Conservation (phyloP, 2,888 invertebrate genomes). For the Eupelmus urozonus region DNA sequence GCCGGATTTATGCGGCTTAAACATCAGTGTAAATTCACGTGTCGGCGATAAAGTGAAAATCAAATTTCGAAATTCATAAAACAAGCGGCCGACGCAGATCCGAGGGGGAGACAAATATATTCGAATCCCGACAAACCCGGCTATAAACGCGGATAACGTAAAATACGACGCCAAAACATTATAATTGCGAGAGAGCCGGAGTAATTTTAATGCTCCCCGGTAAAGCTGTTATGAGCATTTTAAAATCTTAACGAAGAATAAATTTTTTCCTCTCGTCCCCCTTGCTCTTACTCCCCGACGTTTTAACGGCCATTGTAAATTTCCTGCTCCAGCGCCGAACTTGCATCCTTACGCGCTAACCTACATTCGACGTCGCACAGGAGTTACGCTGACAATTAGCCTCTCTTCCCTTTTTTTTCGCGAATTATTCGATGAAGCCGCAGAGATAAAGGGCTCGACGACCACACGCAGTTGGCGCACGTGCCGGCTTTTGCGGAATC, state of each 20-base stretch:
- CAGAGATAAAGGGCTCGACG: slow-evolving; percentile 40
- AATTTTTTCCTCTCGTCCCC: slow-evolving; percentile 45
- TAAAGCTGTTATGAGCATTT: slow-evolving; percentile 56
- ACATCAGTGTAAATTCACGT: neutral
- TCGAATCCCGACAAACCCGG: slow-evolving; percentile 23
- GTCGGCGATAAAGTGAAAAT: slow-evolving; percentile 6
- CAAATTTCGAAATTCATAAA: slow-evolving; percentile 22
- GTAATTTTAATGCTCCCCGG: slow-evolving; percentile 46
- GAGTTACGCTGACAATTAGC: slow-evolving; percentile 49
- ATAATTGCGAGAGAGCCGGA: slow-evolving; percentile 39
- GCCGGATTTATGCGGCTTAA: no score
- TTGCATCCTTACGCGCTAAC: slow-evolving; percentile 48
- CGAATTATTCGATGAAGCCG: slow-evolving; percentile 48
- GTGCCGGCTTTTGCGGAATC: slow-evolving; percentile 36
- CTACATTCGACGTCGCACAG: slow-evolving; percentile 40
- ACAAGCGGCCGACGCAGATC: neutral
- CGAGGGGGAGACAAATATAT: slow-evolving; percentile 18
- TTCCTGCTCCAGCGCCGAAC: no score
- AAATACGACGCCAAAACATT: slow-evolving; percentile 42
- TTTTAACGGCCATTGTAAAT: slow-evolving; percentile 56
- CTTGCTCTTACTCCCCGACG: neutral
- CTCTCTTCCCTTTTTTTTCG: neutral
- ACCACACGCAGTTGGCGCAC: slow-evolving; percentile 48
- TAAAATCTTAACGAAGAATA: slow-evolving; percentile 54
- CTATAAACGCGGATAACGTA: slow-evolving; percentile 39